These are phyloP conservation scores for Oncopodura yosiiana DNA, from an alignment of 1,140 invertebrate species.

Conservation along the genomic window DNA sequence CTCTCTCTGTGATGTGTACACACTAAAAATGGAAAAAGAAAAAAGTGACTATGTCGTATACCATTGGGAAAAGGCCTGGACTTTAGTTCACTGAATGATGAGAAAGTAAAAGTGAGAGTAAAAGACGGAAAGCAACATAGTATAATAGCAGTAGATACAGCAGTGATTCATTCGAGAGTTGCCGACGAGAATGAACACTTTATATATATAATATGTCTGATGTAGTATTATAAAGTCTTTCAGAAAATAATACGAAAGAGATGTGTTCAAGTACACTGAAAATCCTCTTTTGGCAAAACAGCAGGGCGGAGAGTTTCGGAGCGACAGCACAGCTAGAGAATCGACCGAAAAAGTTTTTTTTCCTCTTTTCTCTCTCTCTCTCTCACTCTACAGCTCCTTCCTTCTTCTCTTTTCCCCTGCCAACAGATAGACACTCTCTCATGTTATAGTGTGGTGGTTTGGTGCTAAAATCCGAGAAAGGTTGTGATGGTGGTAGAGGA, in stretches of 20 bases:
- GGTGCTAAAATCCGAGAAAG: too few species aligned
- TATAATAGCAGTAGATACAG: too few species aligned
- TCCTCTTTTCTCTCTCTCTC: constrained; percentile 1
- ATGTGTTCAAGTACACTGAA: constrained; percentile 10
- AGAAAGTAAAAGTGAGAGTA: constrained; percentile 14
- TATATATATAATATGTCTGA: background rate
- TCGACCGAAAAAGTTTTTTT: constrained; percentile 48
- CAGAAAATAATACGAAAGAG: constrained; percentile 3
- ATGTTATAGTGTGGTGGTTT: too few species aligned
- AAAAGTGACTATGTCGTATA: too few species aligned
- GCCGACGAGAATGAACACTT: background rate
- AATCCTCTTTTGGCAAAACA: constrained; percentile 34
- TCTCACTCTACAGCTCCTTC: constrained; percentile 22
- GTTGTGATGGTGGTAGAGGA: too few species aligned
- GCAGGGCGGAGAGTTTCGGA: constrained; percentile 22
- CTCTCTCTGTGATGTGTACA: too few species aligned
- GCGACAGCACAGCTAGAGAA: constrained; percentile 29
- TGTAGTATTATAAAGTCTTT: background rate
- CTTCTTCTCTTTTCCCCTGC: constrained; percentile 3
- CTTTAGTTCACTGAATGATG: constrained; percentile 4
- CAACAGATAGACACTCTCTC: too few species aligned
- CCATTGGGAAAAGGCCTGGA: constrained; percentile 1
- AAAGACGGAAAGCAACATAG: background rate
- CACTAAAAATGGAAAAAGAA: too few species aligned
- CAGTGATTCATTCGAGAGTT: constrained; percentile 23